Base-by-base conservation (phyloP, 2,797 vertebrate species). In the Knipowitschia caucasica region DNA sequence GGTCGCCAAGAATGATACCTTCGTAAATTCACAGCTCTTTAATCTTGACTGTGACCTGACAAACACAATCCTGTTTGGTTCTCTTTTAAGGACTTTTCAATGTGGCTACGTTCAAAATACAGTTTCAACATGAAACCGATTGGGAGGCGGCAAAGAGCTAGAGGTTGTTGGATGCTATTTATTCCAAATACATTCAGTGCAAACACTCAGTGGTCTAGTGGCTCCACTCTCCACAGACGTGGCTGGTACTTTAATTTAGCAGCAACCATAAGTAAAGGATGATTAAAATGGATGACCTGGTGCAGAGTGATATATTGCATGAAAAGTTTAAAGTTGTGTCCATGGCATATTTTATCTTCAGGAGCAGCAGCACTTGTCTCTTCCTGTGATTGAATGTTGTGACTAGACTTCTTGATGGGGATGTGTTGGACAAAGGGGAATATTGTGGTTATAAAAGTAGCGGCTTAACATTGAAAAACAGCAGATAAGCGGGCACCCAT, bases 31-130 rank as follows among this genome's bases (percentile, higher is more conserved):
- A 1, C 23, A 10, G 15, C 56, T 40, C 15, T 29, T 52, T 34
- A 61, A 68, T 69, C 42, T 9, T 33, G 23, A 64, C 60, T 54
- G 52, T 26, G 18, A 43, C 31, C 25, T 23, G 50, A 73, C 50
- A 56, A 66, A 62, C 29, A 38, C 21, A 35, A 42, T 67, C 12
- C 42, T 46, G 11, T 45, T 69, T 62, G 7, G 2, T 23, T 18
- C 1, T 15, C 26, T 5, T 26, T 4, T 31, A 5, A 9, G 4
- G 29, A 18, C 15, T 31, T 14, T 49, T 49, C 18, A 31, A 20
- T n/a, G 17, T 7, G 17, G 5, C 26, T 29, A 20, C 15, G n/a
- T 25, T 17, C 7, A 26, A 7, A n/a, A 26, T 30, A 15, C 27
- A 27, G 6, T 17, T 1, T 43, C 2, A 7, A 25, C 5, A 23